Percentiles rank a stretch among this genome's conserved stretches.
These are phyloP conservation scores for Epinotia nisella DNA, from an alignment of 2,888 invertebrate genomes.

Conservation along the genomic window DNA sequence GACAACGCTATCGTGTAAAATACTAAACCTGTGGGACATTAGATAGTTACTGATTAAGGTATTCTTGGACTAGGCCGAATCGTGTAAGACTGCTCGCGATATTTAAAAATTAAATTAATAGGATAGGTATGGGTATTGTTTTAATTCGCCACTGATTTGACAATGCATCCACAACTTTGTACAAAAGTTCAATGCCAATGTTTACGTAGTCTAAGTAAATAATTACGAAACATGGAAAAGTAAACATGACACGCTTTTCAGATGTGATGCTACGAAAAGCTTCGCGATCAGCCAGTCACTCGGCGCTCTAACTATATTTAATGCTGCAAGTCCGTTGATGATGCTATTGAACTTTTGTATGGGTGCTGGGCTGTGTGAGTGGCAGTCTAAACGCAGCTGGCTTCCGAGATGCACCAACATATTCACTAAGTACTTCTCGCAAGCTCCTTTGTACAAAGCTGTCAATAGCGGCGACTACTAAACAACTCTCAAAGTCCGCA, in stretches of 20 bases:
- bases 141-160: constrained; percentile 54
- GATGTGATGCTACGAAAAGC: not conserved
- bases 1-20: not conserved
- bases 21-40: not conserved
- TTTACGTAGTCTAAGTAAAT: not conserved
- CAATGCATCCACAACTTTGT: constrained; percentile 71
- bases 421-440: constrained; percentile 46
- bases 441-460: constrained; percentile 79
- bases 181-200: constrained; percentile 73
- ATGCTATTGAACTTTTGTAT: constrained; percentile 74
- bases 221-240: not conserved
- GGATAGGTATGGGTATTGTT: constrained; percentile 18
- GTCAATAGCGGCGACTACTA: constrained; percentile 61
- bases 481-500: constrained; percentile 37
- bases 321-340: not conserved
- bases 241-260: not conserved
- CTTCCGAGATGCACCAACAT: constrained; percentile 54
- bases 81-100: not conserved
- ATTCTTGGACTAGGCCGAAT: not conserved
- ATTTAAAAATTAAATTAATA: not conserved
- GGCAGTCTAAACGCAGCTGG: constrained; percentile 67
- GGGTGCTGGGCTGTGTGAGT: constrained; percentile 56
- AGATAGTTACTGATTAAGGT: not conserved
- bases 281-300: not conserved
- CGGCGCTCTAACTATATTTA: not conserved